Conservation (phyloP, 2,888 invertebrate species). For the Congeria kusceri region DNA sequence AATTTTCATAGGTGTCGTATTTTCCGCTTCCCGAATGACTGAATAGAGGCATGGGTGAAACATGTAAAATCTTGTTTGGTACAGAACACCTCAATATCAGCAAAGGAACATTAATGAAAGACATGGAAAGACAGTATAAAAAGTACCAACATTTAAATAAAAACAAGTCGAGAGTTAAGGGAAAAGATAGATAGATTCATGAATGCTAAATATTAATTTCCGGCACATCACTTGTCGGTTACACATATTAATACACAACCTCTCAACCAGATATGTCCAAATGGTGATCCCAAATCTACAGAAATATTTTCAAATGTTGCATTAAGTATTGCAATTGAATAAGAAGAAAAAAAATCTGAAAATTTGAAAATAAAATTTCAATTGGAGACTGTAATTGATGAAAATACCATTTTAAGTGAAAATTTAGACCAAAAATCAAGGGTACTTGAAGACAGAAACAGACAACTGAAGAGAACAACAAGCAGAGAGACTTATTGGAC, state of each 20-base stretch:
- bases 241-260: not conserved
- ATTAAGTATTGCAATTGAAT: not conserved
- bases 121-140: not conserved
- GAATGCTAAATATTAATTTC: not conserved
- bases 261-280: not conserved
- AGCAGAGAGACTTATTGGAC: slow-evolving; percentile 25
- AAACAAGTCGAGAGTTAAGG: not conserved
- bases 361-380: not conserved
- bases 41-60: too few relatives aligned
- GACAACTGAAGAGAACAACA: slow-evolving; percentile 8
- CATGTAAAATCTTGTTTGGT: not conserved
- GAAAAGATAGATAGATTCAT: slow-evolving; percentile 6
- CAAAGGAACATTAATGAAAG: not conserved
- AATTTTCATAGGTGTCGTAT: too few relatives aligned
- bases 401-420: slow-evolving; percentile 9
- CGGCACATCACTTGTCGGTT: not conserved
- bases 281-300: not conserved
- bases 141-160: slow-evolving; percentile 8
- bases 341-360: not conserved
- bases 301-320: not conserved
- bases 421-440: not conserved
- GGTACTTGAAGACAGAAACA: not conserved
- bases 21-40: too few relatives aligned
- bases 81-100: not conserved
- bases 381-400: slow-evolving; percentile 11